These are phyloP conservation scores for Lagria hirta DNA, from an alignment of 2,888 invertebrate species.

Conservation along the genomic window DNA sequence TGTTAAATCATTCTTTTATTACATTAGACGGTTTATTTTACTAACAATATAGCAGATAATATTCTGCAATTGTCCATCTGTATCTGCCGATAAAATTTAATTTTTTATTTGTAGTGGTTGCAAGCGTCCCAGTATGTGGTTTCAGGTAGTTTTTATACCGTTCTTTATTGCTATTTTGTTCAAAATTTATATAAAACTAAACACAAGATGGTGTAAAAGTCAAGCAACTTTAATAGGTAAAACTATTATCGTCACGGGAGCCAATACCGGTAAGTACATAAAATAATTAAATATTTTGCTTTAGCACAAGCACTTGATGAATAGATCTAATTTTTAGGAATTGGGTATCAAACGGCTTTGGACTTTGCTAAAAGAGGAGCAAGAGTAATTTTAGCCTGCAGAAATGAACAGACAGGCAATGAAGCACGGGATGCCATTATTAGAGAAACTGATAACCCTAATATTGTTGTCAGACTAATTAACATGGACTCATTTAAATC, in stretches of 20 bases:
- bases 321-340: constrained; percentile 47
- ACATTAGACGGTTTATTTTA: too few relatives aligned
- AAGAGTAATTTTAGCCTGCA: constrained; percentile 58
- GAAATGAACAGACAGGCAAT: constrained; percentile 37
- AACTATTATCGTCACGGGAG: constrained; percentile 46
- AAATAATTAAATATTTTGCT: neutral
- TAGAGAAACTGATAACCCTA: constrained; percentile 46
- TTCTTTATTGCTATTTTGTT: constrained; percentile 29
- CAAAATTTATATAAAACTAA: constrained; percentile 40
- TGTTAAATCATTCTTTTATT: too few relatives aligned
- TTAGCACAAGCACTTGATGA: too few relatives aligned
- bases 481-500: constrained; percentile 61
- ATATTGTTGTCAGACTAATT: constrained; percentile 53
- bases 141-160: too few relatives aligned
- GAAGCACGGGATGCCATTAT: constrained; percentile 46
- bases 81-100: too few relatives aligned
- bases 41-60: too few relatives aligned
- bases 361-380: constrained; percentile 57
- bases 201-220: constrained; percentile 41
- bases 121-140: too few relatives aligned
- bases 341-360: constrained; percentile 54
- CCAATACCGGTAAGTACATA: constrained; percentile 37
- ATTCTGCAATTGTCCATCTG: too few relatives aligned
- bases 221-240: constrained; percentile 43
- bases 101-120: too few relatives aligned